These are phyloP conservation scores for Corbicula japonica DNA, from an alignment of 2,888 invertebrate species.

Conservation along the genomic window DNA sequence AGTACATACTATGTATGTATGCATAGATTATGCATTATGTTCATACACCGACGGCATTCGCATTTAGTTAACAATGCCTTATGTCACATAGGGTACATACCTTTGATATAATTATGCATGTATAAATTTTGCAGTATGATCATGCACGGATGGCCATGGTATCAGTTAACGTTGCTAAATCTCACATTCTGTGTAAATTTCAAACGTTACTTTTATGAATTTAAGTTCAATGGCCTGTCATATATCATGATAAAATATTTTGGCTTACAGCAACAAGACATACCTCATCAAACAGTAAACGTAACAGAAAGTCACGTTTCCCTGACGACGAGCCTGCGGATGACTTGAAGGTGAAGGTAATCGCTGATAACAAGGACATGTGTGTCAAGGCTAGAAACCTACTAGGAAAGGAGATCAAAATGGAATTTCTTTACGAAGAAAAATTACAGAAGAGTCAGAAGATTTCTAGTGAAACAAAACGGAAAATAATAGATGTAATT, in stretches of 20 bases:
- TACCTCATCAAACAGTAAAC: no score
- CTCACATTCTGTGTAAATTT: neutral
- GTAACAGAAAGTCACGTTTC: slow-evolving; percentile 21
- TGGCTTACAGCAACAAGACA: no score
- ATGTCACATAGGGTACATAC: no score
- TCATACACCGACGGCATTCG: no score
- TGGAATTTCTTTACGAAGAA: slow-evolving; percentile 56
- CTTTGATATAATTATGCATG: neutral
- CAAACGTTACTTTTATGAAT: neutral
- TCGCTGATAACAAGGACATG: slow-evolving; percentile 24
- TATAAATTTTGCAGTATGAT: neutral
- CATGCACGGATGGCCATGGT: neutral
- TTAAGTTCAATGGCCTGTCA: neutral
- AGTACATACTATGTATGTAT: no score
- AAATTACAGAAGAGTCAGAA: slow-evolving; percentile 18
- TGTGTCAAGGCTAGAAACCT: slow-evolving; percentile 44
- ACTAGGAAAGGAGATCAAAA: slow-evolving; percentile 50
- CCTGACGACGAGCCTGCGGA: slow-evolving; percentile 12
- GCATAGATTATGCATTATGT: no score
- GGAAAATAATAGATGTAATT: slow-evolving; percentile 35
- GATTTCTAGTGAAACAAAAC: slow-evolving; percentile 35
- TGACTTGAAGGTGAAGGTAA: slow-evolving; percentile 31
- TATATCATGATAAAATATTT: neutral
- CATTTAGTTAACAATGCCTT: no score
- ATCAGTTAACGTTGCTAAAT: slow-evolving; percentile 2